Evolutionary conservation across 1,140 invertebrate species (phyloP).

Genomic region (Micrasema longulum): DNA sequence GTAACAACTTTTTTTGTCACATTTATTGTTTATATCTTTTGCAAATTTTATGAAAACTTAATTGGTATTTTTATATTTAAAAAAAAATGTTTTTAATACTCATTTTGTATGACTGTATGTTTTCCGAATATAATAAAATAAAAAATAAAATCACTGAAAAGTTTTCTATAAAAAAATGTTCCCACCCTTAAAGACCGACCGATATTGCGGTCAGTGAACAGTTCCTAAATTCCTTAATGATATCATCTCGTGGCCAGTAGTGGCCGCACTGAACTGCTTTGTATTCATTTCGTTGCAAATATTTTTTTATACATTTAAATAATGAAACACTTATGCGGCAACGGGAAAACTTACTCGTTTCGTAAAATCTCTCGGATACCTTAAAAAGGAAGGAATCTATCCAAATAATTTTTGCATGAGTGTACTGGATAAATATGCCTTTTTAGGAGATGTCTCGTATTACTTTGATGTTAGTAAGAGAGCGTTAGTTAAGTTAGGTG

Average conservation of each 20-base stretch:
- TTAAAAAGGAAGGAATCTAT: neutral
- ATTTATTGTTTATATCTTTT: no score
- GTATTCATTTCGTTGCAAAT: conserved; percentile 22
- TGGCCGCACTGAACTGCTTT: no score
- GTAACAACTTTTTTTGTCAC: no score
- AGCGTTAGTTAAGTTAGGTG: neutral
- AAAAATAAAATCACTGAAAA: no score
- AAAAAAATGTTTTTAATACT: no score
- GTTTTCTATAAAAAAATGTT: no score
- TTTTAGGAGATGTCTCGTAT: neutral
- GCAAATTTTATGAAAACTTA: no score
- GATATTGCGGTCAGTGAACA: conserved; percentile 27
- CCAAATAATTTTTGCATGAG: neutral
- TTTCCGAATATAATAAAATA: no score
- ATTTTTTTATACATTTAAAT: conserved; percentile 35
- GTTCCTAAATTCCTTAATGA: conserved; percentile 20
- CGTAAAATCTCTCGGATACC: neutral
- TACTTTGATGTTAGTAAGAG: neutral
- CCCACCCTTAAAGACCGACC: no score
- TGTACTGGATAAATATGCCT: neutral
- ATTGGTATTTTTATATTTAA: no score
- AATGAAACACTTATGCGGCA: conserved; percentile 30
- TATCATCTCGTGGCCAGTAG: conserved; percentile 20
- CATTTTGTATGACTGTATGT: no score
- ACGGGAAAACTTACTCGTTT: neutral